Base-by-base conservation (phyloP, 2,888 invertebrate genomes). In the Hydriomena furcata region DNA sequence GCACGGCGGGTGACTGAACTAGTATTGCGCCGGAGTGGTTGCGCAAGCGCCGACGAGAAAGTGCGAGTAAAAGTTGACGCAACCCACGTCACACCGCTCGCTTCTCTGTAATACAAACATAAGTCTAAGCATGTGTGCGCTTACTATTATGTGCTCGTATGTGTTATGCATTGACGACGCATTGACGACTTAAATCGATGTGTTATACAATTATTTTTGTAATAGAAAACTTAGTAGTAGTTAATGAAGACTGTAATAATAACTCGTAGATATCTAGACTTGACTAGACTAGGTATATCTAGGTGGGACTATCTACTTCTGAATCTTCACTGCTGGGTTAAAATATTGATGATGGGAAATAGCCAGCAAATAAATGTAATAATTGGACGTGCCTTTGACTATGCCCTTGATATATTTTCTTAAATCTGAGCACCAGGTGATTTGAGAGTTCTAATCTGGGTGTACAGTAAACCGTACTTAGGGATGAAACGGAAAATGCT, bases 51-150 rank as follows among this genome's bases (percentile, higher is more conserved):
- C 76, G 68, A 56, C 82, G 85, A 84, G 90, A 90, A 90, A 89
- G 89, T 89, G 89, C 84, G 82, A 89, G 90, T 89, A 89, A 90
- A 89, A 90, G 90, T 89, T 88, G 89, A 90, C 86, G 89, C 89
- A 89, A 89, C 80, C 64, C 70, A 78, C 86, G 88, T 86, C 89
- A 86, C 79, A 73, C 61, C 68, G 63, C 63, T 65, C 70, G 65
- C 61, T 60, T 55, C 66, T 68, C 70, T 68, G 69, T 75, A 73
- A 73, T 74, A 77, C 76, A 73, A 75, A 65, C 60, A 69, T 65
- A 68, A 41, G 30, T 35, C 45, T 58, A 57, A 55, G 61, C 37
- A 55, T 62, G 57, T 65, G 54, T 55, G 54, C 55, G 35, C 52
- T 50, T 48, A 46, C 57, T 57, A 51, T 63, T 64, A 65, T 69